Evolutionary conservation across 2,113 vertebrate genomes (phyloP), one percentile per base, ranked within the genome.

Genomic region (Fulica atra): DNA sequence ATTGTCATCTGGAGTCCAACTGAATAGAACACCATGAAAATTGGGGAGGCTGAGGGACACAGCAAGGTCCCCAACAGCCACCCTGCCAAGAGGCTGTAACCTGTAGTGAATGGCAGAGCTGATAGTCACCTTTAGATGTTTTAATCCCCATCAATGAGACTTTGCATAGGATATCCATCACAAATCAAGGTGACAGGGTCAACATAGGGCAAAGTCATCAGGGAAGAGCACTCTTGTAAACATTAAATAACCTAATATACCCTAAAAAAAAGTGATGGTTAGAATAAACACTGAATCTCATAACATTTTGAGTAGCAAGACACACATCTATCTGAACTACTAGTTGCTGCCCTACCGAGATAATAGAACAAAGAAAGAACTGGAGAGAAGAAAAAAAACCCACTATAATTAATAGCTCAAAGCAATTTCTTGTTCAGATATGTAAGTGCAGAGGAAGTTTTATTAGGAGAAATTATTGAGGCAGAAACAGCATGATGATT

Each of bases 381-480:
- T 46, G 40, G 81, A 85, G 51, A 5, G 44, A 46, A 10, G 21
- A 54, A 33, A 33, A 10, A 13, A 7, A 42, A 21, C 69, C 50
- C 31, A 57, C 6, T 36, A 36, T 53, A 86, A 91, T 88, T 83
- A 96, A 78, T 86, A 61, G 92, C 84, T 59, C 79, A 85, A 92
- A 94, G 80, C 72, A 44, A 50, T 54, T 77, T 74, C 93, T 93
- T 94, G 7, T 93, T 89, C 81, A 56, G 63, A 71, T 54, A 90
- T 64, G 81, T 11, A 77, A 90, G 54, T 42, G 72, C 53, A 72
- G 24, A 9, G 68, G 74, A 92, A 91, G 69, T 46, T 72, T 92
- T 83, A 92, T 86, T 81, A 44, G 42, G 48, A 60, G 64, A 89
- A 93, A 94, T 89, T 90, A 88, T 16, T 35, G 56, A 95, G 44